Base-by-base conservation (phyloP, 2,113 vertebrate species). In the Chloropsis hardwickii region DNA sequence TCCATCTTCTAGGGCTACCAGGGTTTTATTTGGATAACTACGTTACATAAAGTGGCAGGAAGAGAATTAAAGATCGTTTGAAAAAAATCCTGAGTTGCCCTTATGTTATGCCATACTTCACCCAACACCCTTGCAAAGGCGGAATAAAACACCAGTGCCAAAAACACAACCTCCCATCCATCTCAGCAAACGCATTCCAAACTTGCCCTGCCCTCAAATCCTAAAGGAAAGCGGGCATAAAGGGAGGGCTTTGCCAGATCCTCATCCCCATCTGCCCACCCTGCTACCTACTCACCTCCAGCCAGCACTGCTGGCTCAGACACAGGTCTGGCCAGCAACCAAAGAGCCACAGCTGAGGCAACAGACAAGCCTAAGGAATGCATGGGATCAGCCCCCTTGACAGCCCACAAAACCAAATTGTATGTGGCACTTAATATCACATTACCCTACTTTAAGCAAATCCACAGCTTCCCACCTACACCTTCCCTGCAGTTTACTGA, bases 201-300 rank as follows among this genome's bases (percentile, higher is more conserved):
- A 28, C 44, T 60, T 6, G 0, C 8, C 48, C 51, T 56, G 69
- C 42, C 31, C 72, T 61, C 31, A 33, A 3, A 86, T 28, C 44
- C 4, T 6, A 0, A 60, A 47, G 47, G 62, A n/a, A 28, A 72
- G 23, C 25, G 9, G 64, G 37, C 37, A 16, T 3, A 27, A 37
- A 29, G 6, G 3, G 3, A 27, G 33, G 16, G 2, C 29, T 86
- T 57, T 35, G 35, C 1, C 0, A 14, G 31, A 47, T 28, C 42
- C 45, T 57, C 9, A 0, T 31, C n/a, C 22, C 27, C 24, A 3
- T 31, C 39, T 27, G 42, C 3, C 0, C 4, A 11, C n/a, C 28
- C 73, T 62, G 69, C 50, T 74, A 37, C 39, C 65, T 27, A 21
- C 18, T 51, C 35, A 18, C 15, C 61, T 56, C 1, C 4, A 40